phyloP scores from a whole-genome alignment of 2,888 invertebrate species.

The Zygaena filipendulae region DNA sequence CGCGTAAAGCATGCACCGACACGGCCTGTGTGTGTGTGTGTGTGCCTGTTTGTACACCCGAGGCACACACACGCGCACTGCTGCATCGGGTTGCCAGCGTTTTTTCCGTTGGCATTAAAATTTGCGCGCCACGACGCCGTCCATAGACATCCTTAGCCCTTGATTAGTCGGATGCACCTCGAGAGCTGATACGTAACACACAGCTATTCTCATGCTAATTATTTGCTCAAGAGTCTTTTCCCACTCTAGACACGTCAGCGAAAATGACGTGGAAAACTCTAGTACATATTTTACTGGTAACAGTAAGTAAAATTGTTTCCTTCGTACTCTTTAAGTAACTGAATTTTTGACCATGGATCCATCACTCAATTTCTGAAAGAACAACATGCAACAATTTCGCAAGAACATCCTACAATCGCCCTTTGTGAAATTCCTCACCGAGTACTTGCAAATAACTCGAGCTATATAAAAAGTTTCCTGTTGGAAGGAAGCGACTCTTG shows the following conservation, averaged over 20 bases:
- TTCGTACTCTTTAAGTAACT: too few species aligned
- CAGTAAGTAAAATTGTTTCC: too few species aligned
- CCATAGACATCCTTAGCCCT: constrained; percentile 23
- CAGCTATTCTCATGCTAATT: constrained; percentile 16
- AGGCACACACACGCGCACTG: constrained; percentile 34
- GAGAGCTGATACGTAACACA: constrained; percentile 33
- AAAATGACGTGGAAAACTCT: too few species aligned
- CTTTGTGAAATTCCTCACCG: too few species aligned
- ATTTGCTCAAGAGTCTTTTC: constrained; percentile 15
- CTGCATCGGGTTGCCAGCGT: constrained; percentile 46
- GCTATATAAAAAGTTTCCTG: too few species aligned
- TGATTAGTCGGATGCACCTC: constrained; percentile 47
- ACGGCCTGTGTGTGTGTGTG: constrained; percentile 34
- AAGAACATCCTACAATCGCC: too few species aligned
- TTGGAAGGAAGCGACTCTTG: too few species aligned
- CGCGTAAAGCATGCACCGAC: constrained; percentile 70
- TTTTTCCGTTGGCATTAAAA: constrained; percentile 53
- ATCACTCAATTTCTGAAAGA: too few species aligned
- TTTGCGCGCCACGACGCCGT: constrained; percentile 31
- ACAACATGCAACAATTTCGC: too few species aligned
- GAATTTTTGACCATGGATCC: too few species aligned
- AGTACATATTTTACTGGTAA: too few species aligned
- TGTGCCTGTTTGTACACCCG: constrained; percentile 29
- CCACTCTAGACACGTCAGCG: too few species aligned
- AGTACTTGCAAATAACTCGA: constrained; percentile 30